Percentiles rank a stretch among this genome's conserved stretches.
Evolutionary conservation across 2,797 vertebrate species (phyloP).

Genomic region (Peromyscus aztecus): DNA sequence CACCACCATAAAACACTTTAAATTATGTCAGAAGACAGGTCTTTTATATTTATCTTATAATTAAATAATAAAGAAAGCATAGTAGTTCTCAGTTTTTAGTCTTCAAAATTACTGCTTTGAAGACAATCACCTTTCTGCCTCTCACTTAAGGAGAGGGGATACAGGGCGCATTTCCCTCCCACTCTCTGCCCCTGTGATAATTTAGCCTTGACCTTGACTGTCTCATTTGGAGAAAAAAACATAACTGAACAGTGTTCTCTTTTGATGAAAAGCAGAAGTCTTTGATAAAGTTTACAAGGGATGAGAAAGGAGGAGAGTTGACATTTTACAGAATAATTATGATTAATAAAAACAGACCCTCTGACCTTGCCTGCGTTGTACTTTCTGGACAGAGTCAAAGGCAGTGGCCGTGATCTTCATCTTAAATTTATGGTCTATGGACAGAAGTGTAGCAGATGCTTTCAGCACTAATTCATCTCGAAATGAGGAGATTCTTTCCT

Average conservation of each 20-base stretch:
- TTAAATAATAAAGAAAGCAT: constrained; percentile 6
- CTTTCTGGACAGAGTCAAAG: constrained; percentile 72
- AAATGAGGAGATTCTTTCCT: constrained; percentile 67
- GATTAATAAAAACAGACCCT: constrained; percentile 83
- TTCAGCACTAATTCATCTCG: constrained; percentile 76
- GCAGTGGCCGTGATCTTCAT: constrained; percentile 66
- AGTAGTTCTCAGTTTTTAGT: not conserved
- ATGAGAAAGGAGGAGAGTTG: constrained; percentile 78
- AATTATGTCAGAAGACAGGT: not conserved
- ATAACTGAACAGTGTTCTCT: constrained; percentile 69
- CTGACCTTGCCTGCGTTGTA: not conserved
- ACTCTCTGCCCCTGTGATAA: constrained; percentile 71
- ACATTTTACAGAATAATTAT: constrained; percentile 86
- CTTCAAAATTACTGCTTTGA: constrained; percentile 53
- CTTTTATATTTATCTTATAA: constrained; percentile 36
- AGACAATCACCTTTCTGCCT: constrained; percentile 45
- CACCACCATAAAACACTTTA: not conserved
- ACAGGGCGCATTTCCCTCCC: constrained; percentile 61
- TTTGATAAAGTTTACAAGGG: constrained; percentile 84
- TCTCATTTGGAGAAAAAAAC: constrained; percentile 75
- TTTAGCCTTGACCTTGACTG: constrained; percentile 81
- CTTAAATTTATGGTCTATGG: constrained; percentile 85
- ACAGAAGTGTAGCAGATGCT: constrained; percentile 84
- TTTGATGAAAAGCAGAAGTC: constrained; percentile 87
- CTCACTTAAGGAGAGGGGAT: constrained; percentile 59